Percentiles rank a stretch among this genome's conserved stretches.
These are phyloP conservation scores for Australoheros facetus DNA, from an alignment of 2,797 vertebrate genomes.

Conservation along the genomic window DNA sequence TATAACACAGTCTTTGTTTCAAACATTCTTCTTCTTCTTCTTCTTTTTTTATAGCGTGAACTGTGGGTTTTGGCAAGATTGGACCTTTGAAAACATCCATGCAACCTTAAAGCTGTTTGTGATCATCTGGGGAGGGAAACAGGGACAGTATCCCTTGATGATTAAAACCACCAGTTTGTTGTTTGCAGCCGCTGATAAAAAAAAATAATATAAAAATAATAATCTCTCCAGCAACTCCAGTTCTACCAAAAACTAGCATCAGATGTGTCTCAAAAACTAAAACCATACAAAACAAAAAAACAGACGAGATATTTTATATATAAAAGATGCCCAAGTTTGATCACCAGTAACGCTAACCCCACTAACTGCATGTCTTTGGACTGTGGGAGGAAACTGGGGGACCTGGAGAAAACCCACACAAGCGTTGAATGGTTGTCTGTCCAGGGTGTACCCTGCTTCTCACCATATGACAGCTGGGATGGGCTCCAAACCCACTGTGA, in stretches of 20 bases:
- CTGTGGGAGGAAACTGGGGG: too few species aligned
- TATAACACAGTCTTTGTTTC: constrained; percentile 50
- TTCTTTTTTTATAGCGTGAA: not conserved
- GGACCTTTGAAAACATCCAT: not conserved
- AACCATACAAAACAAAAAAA: not conserved
- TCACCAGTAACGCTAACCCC: too few species aligned
- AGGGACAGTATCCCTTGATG: not conserved
- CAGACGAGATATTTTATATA: not conserved
- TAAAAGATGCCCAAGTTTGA: not conserved
- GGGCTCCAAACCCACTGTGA: too few species aligned
- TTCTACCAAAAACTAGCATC: not conserved
- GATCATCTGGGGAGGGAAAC: not conserved
- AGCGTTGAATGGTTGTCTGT: too few species aligned
- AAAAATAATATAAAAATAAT: not conserved
- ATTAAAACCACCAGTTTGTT: too few species aligned
- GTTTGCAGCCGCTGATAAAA: too few species aligned
- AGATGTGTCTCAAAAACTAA: not conserved
- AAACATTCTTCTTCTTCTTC: not conserved
- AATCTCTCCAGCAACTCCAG: not conserved
- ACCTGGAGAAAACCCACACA: too few species aligned
- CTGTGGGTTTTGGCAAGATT: not conserved
- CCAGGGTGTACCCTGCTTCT: too few species aligned
- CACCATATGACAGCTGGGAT: too few species aligned
- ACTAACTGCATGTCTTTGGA: too few species aligned
- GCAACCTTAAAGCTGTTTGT: constrained; percentile 5